Conservation (phyloP, 2,888 invertebrate genomes). For the Perdita meconis region DNA sequence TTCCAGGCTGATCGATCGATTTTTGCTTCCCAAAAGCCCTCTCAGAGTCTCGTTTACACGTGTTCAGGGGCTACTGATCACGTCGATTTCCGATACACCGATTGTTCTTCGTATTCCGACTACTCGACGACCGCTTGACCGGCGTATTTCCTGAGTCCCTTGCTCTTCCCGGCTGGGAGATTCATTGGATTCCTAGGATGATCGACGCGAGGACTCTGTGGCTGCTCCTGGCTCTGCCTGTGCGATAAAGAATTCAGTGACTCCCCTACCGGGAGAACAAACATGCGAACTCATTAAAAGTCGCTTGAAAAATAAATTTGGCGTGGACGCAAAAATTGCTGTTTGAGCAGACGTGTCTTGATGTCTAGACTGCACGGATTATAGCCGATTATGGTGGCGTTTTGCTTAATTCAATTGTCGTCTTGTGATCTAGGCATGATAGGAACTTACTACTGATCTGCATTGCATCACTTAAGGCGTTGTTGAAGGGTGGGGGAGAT, state of each 20-base stretch:
- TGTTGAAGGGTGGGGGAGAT: too few relatives aligned
- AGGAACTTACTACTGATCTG: too few relatives aligned
- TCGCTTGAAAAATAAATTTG: conserved; percentile 14
- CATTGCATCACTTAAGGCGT: too few relatives aligned
- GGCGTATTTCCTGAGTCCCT: conserved; percentile 11
- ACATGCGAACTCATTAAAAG: conserved; percentile 11
- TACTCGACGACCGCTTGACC: background rate
- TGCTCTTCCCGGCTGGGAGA: conserved; percentile 9
- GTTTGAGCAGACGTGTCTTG: background rate
- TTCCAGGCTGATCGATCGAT: conserved; percentile 1
- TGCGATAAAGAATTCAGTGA: conserved; percentile 27
- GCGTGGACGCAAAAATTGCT: background rate
- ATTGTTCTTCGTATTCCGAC: background rate
- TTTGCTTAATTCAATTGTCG: too few relatives aligned
- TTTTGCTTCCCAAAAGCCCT: background rate
- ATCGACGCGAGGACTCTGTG: background rate
- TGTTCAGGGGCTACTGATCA: background rate
- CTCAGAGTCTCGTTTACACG: conserved; percentile 3
- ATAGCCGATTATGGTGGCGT: too few relatives aligned
- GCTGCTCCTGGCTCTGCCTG: conserved; percentile 2
- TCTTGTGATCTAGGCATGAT: too few relatives aligned
- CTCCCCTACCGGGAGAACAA: background rate
- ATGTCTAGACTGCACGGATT: background rate
- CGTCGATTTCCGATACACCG: conserved; percentile 25
- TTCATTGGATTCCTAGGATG: conserved; percentile 26